Evolutionary conservation across 2,888 invertebrate genomes (phyloP), one percentile per base, ranked within the genome.

Genomic region (Brachypalpus laphriformis): DNA sequence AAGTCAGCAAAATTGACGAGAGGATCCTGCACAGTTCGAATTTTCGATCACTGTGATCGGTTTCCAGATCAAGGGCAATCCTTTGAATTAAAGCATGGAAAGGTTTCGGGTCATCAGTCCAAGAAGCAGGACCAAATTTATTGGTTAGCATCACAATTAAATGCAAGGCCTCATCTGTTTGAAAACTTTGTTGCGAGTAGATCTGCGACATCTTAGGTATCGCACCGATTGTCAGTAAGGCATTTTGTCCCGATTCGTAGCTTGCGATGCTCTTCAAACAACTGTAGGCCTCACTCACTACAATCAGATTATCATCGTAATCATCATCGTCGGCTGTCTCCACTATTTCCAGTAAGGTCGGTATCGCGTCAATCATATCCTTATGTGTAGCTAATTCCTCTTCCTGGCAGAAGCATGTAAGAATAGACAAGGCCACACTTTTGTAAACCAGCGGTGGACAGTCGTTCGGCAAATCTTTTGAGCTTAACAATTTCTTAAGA

Each of bases 401-500:
- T 90, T 97, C 96, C 88, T 94, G 94, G 89, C 97, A 97, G 92
- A 98, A 97, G 75, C 96, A 95, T 0, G 97, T 96, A 40, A 98
- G 93, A 74, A 98, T 95, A 6, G 97, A 97, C 45, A 98, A 92
- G 0, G 98, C 98, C 51, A 98, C 96, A 8, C 97, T 97, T 92
- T 97, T 98, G 93, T 97, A 98, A 40, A 98, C 96, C 76, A 96
- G 94, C 0, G 97, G 96, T 3, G 97, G 97, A 89, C 98, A 98
- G 89, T 97, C 98, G 87, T 96, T 96, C 57, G 97, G 96, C 20
- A 96, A 94, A 89, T 95, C 94, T 88, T 95, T 94, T 87, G 95
- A 95, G 49, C 95, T 94, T 28, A 98, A 92, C 65, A 98, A 92
- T 88, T 97, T 95, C 89, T 96, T 95, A 61, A 98, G 91, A 91